Conservation (phyloP, 1,140 invertebrate species). For the Anoplophora glabripennis region DNA sequence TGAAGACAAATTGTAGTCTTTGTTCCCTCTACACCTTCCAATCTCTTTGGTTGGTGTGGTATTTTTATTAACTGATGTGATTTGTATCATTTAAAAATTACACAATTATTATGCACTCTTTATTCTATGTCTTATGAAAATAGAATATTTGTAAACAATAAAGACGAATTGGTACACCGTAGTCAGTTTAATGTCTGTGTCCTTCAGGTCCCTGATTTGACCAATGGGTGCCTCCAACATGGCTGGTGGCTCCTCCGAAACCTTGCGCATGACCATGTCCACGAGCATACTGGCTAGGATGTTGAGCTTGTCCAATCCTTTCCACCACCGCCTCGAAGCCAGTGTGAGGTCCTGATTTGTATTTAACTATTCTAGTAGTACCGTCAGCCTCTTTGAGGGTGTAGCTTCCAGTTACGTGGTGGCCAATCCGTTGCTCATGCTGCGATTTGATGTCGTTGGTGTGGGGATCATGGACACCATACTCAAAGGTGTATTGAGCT, state of each 20-base stretch:
- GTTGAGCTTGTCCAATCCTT: slow-evolving; percentile 21
- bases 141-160: no score
- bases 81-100: no score
- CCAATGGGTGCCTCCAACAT: not conserved
- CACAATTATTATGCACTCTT: no score
- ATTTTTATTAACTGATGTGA: no score
- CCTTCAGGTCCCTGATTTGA: no score
- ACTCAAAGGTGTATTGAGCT: slow-evolving; percentile 54
- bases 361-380: slow-evolving; percentile 56
- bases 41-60: no score
- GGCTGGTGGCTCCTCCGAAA: not conserved
- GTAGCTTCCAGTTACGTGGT: slow-evolving; percentile 56
- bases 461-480: slow-evolving; percentile 54
- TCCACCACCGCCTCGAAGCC: slow-evolving; percentile 51
- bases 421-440: slow-evolving; percentile 54
- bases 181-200: no score
- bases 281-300: slow-evolving; percentile 12
- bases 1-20: no score
- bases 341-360: slow-evolving; percentile 53
- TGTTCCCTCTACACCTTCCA: no score
- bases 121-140: no score
- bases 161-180: no score
- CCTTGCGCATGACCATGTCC: not conserved
- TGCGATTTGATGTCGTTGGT: slow-evolving; percentile 56
- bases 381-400: slow-evolving; percentile 60